Conservation (phyloP, 2,888 invertebrate species). For the Sesia bembeciformis region DNA sequence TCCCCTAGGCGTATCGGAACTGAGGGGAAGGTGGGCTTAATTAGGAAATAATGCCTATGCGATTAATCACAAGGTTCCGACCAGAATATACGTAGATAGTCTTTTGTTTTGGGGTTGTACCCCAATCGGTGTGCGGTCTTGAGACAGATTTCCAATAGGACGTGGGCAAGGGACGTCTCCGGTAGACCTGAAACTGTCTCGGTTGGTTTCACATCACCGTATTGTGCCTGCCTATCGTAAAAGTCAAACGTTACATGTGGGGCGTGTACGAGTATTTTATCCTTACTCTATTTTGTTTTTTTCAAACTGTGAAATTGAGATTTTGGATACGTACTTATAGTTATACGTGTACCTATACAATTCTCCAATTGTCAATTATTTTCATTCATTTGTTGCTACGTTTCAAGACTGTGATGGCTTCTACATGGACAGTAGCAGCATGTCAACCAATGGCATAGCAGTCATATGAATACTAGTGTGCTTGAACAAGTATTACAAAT, state of each 20-base stretch:
- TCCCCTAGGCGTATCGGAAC: constrained; percentile 34
- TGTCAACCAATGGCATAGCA: too few relatives aligned
- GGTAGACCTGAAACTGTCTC: constrained; percentile 58
- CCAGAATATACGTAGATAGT: constrained; percentile 11
- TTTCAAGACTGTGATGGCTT: too few relatives aligned
- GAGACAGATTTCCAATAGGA: constrained; percentile 58
- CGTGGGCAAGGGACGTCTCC: constrained; percentile 44
- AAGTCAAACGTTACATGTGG: constrained; percentile 39
- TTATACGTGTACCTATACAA: too few relatives aligned
- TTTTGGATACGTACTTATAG: too few relatives aligned
- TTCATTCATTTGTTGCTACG: too few relatives aligned
- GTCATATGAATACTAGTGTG: too few relatives aligned
- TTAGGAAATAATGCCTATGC: constrained; percentile 70
- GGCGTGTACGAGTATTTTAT: background rate
- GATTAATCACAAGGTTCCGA: constrained; percentile 59
- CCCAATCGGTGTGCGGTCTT: constrained; percentile 24
- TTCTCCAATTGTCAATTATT: too few relatives aligned
- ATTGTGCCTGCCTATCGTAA: constrained; percentile 33
- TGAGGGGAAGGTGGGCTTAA: constrained; percentile 65
- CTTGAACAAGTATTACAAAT: too few relatives aligned
- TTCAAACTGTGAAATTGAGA: too few relatives aligned
- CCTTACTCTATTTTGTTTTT: too few relatives aligned
- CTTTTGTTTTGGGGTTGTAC: constrained; percentile 32
- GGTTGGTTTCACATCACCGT: constrained; percentile 56
- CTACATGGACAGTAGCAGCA: too few relatives aligned